Percentiles rank a stretch among this genome's conserved stretches.
These are phyloP conservation scores for Pachliopta kotzebuea DNA, from an alignment of 2,888 invertebrate genomes.

Conservation along the genomic window DNA sequence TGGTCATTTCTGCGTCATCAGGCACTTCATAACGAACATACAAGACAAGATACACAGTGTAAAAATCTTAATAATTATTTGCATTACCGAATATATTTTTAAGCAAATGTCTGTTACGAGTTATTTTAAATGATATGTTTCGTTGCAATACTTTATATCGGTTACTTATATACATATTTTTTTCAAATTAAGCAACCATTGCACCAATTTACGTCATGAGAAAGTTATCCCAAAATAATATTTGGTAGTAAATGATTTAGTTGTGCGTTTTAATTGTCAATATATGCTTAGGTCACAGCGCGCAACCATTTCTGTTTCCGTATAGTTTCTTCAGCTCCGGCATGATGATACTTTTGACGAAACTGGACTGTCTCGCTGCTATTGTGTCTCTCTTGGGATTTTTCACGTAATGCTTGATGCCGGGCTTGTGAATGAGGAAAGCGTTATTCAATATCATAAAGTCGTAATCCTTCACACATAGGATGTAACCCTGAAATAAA, in stretches of 20 bases:
- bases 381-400: slow-evolving; percentile 88
- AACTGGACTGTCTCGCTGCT: slow-evolving; percentile 87
- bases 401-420: slow-evolving; percentile 91
- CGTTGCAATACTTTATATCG: slow-evolving; percentile 42
- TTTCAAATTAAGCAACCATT: slow-evolving; percentile 49
- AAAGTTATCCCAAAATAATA: neutral
- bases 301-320: slow-evolving; percentile 89
- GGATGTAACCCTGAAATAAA: slow-evolving; percentile 88
- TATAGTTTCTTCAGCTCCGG: slow-evolving; percentile 93
- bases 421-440: slow-evolving; percentile 95
- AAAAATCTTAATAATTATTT: slow-evolving; percentile 16
- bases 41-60: slow-evolving; percentile 12
- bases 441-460: slow-evolving; percentile 96
- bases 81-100: slow-evolving; percentile 16
- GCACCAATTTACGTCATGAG: slow-evolving; percentile 37
- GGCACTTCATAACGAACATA: slow-evolving; percentile 26
- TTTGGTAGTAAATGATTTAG: slow-evolving; percentile 11
- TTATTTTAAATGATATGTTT: slow-evolving; percentile 59
- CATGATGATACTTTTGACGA: slow-evolving; percentile 89
- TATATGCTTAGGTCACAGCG: slow-evolving; percentile 77
- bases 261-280: slow-evolving; percentile 27
- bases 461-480: slow-evolving; percentile 95
- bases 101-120: slow-evolving; percentile 29
- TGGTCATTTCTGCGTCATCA: slow-evolving; percentile 17
- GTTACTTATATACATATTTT: slow-evolving; percentile 36